A percentile compares a stretch with the other conserved stretches of the same genome.
Evolutionary conservation across 2,113 vertebrate species (phyloP).

Genomic region (Protobothrops flavoviridis): DNA sequence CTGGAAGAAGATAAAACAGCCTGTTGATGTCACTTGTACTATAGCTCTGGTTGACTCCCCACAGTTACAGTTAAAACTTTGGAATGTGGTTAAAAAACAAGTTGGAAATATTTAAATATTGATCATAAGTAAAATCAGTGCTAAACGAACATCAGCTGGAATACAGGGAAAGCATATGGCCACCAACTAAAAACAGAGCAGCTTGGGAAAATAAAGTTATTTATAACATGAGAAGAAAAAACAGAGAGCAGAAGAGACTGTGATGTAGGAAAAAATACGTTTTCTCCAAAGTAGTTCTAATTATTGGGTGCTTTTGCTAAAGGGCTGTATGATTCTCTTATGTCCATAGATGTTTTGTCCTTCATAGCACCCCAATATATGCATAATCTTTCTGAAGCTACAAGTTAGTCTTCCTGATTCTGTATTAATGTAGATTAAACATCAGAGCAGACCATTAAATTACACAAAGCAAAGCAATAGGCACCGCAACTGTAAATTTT

Average conservation of each 20-base stretch:
- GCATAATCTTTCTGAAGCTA: neutral
- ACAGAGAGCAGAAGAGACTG: neutral
- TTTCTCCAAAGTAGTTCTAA: neutral
- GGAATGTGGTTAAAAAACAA: neutral
- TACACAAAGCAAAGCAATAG: neutral
- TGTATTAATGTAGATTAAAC: neutral
- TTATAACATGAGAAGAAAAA: conserved; percentile 1
- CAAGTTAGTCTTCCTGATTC: neutral
- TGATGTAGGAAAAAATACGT: neutral
- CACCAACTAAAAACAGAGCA: conserved; percentile 4
- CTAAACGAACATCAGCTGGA: conserved; percentile 14
- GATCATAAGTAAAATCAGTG: conserved; percentile 17
- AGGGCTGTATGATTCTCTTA: neutral
- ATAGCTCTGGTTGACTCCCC: neutral
- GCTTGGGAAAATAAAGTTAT: neutral
- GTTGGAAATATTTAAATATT: conserved; percentile 21
- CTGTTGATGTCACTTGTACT: neutral
- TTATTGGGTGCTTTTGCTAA: neutral
- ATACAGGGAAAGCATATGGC: conserved; percentile 15
- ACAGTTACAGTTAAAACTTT: neutral
- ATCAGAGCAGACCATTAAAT: neutral
- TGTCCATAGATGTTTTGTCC: neutral
- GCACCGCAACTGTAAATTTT: neutral
- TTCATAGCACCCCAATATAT: neutral
- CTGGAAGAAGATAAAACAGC: neutral